Percentiles rank a stretch among this genome's conserved stretches.
phyloP scores from a whole-genome alignment of 2,797 vertebrate genomes.

The Petrocephalus schoutedeni region DNA sequence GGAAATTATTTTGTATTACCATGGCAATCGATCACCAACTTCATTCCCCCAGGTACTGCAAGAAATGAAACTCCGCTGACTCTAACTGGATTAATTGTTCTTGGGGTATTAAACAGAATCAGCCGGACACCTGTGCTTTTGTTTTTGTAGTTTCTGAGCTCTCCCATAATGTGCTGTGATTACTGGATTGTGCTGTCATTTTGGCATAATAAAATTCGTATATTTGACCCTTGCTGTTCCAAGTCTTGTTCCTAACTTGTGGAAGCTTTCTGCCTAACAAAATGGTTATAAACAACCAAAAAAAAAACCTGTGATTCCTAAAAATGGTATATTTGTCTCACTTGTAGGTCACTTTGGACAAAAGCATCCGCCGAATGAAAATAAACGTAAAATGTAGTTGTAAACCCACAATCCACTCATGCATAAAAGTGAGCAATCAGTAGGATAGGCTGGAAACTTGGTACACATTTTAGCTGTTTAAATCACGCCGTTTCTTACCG shows the following conservation, averaged over 20 bases:
- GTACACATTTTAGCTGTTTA: neutral
- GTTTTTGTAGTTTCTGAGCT: neutral
- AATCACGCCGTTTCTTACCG: neutral
- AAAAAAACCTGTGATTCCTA: neutral
- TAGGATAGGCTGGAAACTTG: neutral
- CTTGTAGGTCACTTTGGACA: neutral
- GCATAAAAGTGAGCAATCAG: neutral
- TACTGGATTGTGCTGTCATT: neutral
- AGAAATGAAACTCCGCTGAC: neutral
- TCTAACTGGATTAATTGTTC: neutral
- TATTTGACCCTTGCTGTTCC: neutral
- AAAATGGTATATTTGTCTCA: neutral
- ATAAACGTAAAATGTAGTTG: neutral
- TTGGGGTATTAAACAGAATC: neutral
- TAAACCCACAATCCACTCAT: neutral
- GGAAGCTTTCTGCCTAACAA: neutral
- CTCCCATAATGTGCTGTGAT: neutral
- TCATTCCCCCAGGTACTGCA: neutral
- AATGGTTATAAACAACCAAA: neutral
- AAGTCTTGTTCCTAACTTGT: neutral
- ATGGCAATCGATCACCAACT: constrained; percentile 1
- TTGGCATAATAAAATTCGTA: neutral
- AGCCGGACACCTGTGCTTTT: neutral
- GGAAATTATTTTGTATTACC: neutral
- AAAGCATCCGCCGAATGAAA: neutral